Percentiles rank a stretch among this genome's conserved stretches.
These are phyloP conservation scores for Onychostoma macrolepis DNA, from an alignment of 2,113 vertebrate genomes.

Conservation along the genomic window DNA sequence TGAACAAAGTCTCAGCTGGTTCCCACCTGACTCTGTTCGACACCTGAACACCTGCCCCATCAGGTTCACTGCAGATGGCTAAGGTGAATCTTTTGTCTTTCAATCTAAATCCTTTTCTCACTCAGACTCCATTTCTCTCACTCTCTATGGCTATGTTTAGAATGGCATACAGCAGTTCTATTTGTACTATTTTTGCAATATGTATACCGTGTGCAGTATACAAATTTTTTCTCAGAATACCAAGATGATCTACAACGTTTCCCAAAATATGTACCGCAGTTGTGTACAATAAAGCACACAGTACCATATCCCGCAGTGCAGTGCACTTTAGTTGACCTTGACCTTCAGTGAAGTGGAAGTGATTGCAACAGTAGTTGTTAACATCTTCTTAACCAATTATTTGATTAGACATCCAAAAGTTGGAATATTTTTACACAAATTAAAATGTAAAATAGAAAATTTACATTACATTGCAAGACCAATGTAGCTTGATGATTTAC, in stretches of 20 bases:
- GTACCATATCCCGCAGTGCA: neutral
- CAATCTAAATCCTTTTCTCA: neutral
- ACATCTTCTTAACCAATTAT: neutral
- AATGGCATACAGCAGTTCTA: slow-evolving; percentile 51
- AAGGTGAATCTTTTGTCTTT: slow-evolving; percentile 59
- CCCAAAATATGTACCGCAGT: neutral
- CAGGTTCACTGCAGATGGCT: slow-evolving; percentile 68
- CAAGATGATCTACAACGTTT: neutral
- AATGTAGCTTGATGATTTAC: no score
- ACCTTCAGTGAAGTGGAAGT: neutral
- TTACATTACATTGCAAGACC: no score
- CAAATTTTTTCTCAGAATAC: no score
- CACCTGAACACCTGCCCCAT: slow-evolving; percentile 70
- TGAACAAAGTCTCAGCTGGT: slow-evolving; percentile 66
- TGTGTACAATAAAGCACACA: neutral
- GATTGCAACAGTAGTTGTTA: neutral
- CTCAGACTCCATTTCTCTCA: neutral
- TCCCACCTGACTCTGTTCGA: slow-evolving; percentile 74
- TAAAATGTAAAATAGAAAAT: no score
- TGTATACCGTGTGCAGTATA: neutral
- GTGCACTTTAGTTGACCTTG: neutral
- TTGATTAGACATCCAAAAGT: neutral
- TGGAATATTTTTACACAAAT: neutral
- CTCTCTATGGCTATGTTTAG: neutral
- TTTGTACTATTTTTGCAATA: slow-evolving; percentile 45